Base-by-base conservation (phyloP, 2,888 invertebrate species). In the Erebia palarica region DNA sequence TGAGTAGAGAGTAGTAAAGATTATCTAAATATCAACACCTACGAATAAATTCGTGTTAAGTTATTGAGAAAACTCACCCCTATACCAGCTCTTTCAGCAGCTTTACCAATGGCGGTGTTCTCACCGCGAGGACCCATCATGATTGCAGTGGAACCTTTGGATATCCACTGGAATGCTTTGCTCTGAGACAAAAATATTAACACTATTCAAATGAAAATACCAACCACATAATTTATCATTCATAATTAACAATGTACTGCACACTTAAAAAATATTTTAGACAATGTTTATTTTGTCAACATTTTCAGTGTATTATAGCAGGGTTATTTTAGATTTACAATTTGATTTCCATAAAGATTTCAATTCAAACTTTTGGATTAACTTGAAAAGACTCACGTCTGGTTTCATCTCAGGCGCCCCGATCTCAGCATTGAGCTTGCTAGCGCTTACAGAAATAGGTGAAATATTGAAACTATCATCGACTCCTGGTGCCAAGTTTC, bases 61-160 rank as follows among this genome's bases (percentile, higher is more conserved):
- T 16, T 16, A 18, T 16, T 7, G 16, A 9, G n/a, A 10, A 49
- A 10, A 75, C 85, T 83, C 18, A 91, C 91, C 73, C 83, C 84
- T 3, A 91, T 79, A 0, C 86, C 87, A 65, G 85, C 85, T 61
- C 82, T 88, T 11, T 79, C 81, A 0, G 90, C 89, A 0, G 86
- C 81, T 65, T 91, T 92, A 0, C 92, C 92, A 4, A 90, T 80
- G 0, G 92, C 92, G 0, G 86, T 78, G 78, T 91, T 89, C 75
- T 92, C 91, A 0, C 92, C 91, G 1, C 93, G 84, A 0, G 92
- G 91, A 0, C 93, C 93, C 87, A 88, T 85, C 86, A 93, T 78
- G 1, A 92, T 86, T 11, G 92, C 92, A 0, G 91, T 90, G 0
- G 91, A 88, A 2, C 87, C 86, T 65, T 90, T 90, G 0, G 80